Evolutionary conservation across 2,113 vertebrate genomes (phyloP), one percentile per base, ranked within the genome.

Genomic region (Accipiter cooperii): DNA sequence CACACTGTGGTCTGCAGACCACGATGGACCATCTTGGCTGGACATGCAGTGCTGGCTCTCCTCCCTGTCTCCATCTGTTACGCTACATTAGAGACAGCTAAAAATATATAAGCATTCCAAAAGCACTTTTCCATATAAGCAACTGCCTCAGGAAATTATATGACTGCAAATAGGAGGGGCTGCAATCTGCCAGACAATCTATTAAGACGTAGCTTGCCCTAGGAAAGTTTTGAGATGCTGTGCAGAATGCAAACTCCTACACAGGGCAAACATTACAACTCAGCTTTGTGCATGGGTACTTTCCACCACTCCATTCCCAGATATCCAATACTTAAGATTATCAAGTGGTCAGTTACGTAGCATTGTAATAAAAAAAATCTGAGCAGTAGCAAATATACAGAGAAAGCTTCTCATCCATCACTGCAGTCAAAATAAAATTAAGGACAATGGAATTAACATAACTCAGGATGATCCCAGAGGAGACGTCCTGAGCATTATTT

Each of bases 21-120:
- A 76, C 1, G 8, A 75, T 88, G 75, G 78, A 58, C 94, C 63
- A 66, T 70, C 84, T 90, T 96, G 96, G 97, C 95, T 96, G 91
- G 96, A 84, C 84, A 85, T 10, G 49, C 49, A 52, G 84, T 64
- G 63, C 91, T 96, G 94, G 93, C 97, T 95, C 58, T 93, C 81
- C 66, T 96, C 91, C 82, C 91, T 71, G 84, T 88, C 91, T 96
- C 91, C 95, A 97, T 97, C 85, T 94, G 95, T 85, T 97, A 74
- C n/a, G 52, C 78, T 94, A 74, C 89, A 93, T 71, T 86, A 89
- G 55, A 96, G 94, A 78, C 84, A 91, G 94, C 94, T 95, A 97
- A 97, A 97, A 95, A 94, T 95, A 97, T 10, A 91, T 60, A 91
- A 92, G 90, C 94, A 97, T 96, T 96, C 96, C 95, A 95, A 74